These are phyloP conservation scores for Drusus annulatus DNA, from an alignment of 1,140 invertebrate genomes.

Conservation along the genomic window DNA sequence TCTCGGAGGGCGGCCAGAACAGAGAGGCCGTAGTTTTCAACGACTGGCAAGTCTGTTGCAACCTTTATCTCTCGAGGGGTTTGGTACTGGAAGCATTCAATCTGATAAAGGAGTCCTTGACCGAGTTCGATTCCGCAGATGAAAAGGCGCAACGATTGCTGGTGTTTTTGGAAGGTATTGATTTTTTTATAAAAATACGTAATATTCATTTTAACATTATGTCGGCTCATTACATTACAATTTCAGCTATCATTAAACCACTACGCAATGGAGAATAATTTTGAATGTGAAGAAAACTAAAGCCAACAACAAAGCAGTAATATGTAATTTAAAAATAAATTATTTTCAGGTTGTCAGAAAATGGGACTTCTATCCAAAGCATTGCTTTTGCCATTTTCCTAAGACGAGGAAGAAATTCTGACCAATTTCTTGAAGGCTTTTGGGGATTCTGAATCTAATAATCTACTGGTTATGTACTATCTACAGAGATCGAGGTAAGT, in stretches of 20 bases:
- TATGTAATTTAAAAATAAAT: not conserved
- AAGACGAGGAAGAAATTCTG: conserved; percentile 66
- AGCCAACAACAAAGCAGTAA: too few species aligned
- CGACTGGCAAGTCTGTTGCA: conserved; percentile 67
- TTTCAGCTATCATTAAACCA: too few species aligned
- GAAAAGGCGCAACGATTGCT: conserved; percentile 63
- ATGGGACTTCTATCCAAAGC: conserved; percentile 65
- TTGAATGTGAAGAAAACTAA: too few species aligned
- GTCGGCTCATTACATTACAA: too few species aligned
- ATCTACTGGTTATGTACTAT: conserved; percentile 69
- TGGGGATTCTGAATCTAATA: conserved; percentile 65
- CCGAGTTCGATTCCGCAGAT: conserved; percentile 58
- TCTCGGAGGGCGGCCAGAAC: conserved; percentile 32
- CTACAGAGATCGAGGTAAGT: conserved; percentile 66
- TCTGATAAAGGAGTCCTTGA: conserved; percentile 64
- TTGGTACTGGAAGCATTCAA: conserved; percentile 68
- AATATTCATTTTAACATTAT: too few species aligned
- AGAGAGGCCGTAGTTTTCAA: conserved; percentile 60
- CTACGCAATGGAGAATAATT: too few species aligned
- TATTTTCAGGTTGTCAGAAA: conserved; percentile 64
- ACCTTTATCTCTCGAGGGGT: conserved; percentile 65
- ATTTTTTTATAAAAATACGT: too few species aligned
- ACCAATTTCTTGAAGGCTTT: conserved; percentile 65
- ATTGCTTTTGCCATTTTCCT: conserved; percentile 63
- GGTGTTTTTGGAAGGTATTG: conserved; percentile 66